Evolutionary conservation across 2,113 vertebrate species (phyloP).

Genomic region (Chloebia gouldiae): DNA sequence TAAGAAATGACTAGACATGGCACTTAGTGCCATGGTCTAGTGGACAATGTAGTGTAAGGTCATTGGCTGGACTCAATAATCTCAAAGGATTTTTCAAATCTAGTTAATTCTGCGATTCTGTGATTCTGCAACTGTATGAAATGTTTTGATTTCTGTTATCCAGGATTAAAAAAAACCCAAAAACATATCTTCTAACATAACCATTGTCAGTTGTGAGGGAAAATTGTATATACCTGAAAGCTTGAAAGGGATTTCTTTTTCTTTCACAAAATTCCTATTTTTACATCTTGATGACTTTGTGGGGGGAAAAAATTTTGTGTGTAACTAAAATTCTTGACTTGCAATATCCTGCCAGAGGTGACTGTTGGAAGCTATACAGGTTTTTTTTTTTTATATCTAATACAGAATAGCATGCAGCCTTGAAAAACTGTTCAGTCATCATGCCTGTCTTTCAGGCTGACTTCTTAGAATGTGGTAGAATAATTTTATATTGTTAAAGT

Average conservation of each 20-base stretch:
- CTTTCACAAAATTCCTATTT: background rate
- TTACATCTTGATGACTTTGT: background rate
- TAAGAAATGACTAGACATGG: background rate
- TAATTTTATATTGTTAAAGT: conserved; percentile 3
- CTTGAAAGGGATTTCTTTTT: background rate
- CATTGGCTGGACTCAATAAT: background rate
- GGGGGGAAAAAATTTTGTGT: background rate
- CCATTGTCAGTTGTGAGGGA: background rate
- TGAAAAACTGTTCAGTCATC: background rate
- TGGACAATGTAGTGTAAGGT: background rate
- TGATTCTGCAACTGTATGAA: background rate
- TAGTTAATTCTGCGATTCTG: background rate
- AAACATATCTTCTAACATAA: background rate
- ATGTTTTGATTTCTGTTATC: background rate
- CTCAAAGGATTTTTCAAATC: background rate
- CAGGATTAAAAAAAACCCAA: background rate
- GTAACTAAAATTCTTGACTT: background rate
- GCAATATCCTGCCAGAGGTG: background rate
- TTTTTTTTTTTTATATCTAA: background rate
- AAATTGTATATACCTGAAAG: background rate
- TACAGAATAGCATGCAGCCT: background rate
- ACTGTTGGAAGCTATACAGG: background rate
- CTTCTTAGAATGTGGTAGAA: background rate
- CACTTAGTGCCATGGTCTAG: background rate
- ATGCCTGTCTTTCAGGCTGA: background rate